A percentile compares a stretch with the other conserved stretches of the same genome.
Conservation (phyloP, 2,888 invertebrate species). For the Alentia gelatinosa region DNA sequence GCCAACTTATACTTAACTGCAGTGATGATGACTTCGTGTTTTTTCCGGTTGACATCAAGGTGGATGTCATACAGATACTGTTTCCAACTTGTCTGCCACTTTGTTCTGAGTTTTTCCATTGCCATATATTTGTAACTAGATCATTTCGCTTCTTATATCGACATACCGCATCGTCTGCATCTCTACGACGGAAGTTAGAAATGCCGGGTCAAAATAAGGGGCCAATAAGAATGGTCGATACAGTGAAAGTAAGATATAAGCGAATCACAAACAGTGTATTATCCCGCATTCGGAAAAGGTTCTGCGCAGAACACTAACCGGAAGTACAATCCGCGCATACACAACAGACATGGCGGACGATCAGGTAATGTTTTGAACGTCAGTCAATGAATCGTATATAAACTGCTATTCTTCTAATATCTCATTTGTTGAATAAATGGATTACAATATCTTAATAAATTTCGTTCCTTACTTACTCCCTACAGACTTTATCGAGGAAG, state of each 20-base stretch:
- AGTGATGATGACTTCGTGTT: neutral
- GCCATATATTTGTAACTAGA: neutral
- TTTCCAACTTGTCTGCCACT: neutral
- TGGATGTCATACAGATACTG: neutral
- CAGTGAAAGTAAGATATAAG: too few relatives aligned
- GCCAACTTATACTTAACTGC: neutral
- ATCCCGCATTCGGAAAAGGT: neutral
- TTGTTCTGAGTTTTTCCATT: neutral
- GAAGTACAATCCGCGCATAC: neutral
- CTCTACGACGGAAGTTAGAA: too few relatives aligned
- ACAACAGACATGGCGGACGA: constrained; percentile 12
- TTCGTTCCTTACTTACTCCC: too few relatives aligned
- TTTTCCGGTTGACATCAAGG: neutral
- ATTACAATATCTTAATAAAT: too few relatives aligned
- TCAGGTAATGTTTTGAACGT: constrained; percentile 16
- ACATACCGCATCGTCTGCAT: constrained; percentile 22
- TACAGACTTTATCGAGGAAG: too few relatives aligned
- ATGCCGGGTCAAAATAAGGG: neutral
- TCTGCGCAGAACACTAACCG: neutral
- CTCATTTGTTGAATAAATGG: too few relatives aligned
- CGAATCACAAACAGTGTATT: neutral
- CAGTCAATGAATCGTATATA: too few relatives aligned
- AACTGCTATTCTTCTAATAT: too few relatives aligned
- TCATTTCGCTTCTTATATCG: neutral
- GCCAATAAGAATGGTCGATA: neutral